phyloP scores from a whole-genome alignment of 2,888 invertebrate genomes.

The Lobophora halterata region DNA sequence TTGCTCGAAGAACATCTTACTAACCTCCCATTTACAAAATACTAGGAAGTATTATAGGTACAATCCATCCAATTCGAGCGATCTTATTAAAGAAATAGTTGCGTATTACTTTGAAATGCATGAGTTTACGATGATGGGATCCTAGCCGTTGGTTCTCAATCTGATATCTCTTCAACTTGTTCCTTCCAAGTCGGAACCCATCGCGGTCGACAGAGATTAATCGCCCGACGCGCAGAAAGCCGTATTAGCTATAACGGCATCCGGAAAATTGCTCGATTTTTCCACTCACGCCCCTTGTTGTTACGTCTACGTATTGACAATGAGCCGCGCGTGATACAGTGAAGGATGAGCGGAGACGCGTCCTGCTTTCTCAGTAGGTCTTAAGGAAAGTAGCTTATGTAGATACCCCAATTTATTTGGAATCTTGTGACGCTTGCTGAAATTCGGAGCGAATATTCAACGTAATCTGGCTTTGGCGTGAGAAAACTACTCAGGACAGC shows the following conservation, averaged over 20 bases:
- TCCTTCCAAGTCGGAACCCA: slow-evolving; percentile 50
- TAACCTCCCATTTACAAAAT: too few relatives aligned
- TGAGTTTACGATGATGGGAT: too few relatives aligned
- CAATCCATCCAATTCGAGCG: too few relatives aligned
- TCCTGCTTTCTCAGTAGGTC: slow-evolving; percentile 30
- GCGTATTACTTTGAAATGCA: too few relatives aligned
- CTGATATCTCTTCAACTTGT: slow-evolving; percentile 16
- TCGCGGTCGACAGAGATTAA: slow-evolving; percentile 75
- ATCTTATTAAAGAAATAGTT: too few relatives aligned
- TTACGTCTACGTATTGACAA: slow-evolving; percentile 62
- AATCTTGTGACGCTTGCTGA: slow-evolving; percentile 25
- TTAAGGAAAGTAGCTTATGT: slow-evolving; percentile 32
- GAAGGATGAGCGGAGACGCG: slow-evolving; percentile 32
- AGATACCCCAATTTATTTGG: slow-evolving; percentile 31
- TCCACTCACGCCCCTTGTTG: slow-evolving; percentile 65
- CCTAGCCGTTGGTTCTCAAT: too few relatives aligned
- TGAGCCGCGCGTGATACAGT: slow-evolving; percentile 53
- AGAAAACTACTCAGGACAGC: slow-evolving; percentile 6
- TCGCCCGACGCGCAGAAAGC: slow-evolving; percentile 63
- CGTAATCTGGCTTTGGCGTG: too few relatives aligned
- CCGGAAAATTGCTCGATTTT: slow-evolving; percentile 75
- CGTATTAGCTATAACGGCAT: slow-evolving; percentile 75
- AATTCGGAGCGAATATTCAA: slow-evolving; percentile 3
- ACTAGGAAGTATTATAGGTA: too few relatives aligned
- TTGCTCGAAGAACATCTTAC: too few relatives aligned